phyloP scores from a whole-genome alignment of 1,140 invertebrate species.

The Dinothrombium tinctorium region DNA sequence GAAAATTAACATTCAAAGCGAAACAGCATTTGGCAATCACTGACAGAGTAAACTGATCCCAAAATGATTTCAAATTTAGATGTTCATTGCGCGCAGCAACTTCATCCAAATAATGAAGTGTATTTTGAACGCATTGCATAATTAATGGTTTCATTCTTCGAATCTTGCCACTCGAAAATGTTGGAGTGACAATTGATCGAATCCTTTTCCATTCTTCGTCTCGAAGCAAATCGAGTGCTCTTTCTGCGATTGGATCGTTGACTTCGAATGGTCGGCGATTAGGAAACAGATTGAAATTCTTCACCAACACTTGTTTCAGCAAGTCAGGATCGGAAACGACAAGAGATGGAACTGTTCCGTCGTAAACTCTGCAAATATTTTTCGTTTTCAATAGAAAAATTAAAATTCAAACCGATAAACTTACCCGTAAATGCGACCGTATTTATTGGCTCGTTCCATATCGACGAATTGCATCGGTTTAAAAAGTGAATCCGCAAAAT shows the following conservation, averaged over 20 bases:
- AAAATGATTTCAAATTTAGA: slow-evolving; percentile 3
- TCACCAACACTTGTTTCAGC: slow-evolving; percentile 11
- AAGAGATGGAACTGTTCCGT: neutral
- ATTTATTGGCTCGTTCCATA: neutral
- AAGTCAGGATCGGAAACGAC: slow-evolving; percentile 12
- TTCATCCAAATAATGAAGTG: too few species aligned
- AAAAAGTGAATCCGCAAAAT: neutral
- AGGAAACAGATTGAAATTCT: slow-evolving; percentile 14
- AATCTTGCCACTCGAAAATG: slow-evolving; percentile 31
- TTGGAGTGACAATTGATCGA: slow-evolving; percentile 28
- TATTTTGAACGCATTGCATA: neutral
- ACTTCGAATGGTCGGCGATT: neutral
- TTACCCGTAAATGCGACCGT: neutral
- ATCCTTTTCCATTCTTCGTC: slow-evolving; percentile 28
- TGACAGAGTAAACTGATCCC: slow-evolving; percentile 28
- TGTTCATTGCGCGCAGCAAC: too few species aligned
- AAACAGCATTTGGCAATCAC: slow-evolving; percentile 32
- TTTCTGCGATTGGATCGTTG: neutral
- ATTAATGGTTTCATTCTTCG: slow-evolving; percentile 25
- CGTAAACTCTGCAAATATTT: too few species aligned
- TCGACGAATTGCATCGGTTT: neutral
- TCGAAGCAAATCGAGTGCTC: neutral
- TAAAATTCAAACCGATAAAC: neutral
- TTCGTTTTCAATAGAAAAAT: neutral
- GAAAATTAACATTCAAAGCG: slow-evolving; percentile 25